Conservation (phyloP, 1,140 invertebrate species). For the Proales similis region DNA sequence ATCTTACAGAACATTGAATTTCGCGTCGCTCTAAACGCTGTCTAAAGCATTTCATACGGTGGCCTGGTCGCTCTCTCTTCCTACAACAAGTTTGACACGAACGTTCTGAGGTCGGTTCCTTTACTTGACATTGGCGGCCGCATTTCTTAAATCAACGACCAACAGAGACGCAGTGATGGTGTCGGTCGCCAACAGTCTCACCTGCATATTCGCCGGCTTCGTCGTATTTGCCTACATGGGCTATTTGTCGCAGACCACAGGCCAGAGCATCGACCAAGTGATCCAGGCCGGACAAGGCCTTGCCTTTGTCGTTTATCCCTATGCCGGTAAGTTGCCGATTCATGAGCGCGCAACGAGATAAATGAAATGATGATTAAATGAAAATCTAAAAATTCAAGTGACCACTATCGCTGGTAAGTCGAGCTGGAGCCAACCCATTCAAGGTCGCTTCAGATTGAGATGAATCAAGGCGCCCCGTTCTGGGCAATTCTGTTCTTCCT, state of each 20-base stretch:
- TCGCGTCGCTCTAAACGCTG: not conserved
- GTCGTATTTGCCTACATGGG: constrained; percentile 97
- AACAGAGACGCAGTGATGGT: constrained; percentile 29
- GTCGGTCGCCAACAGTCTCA: constrained; percentile 28
- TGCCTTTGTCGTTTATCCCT: constrained; percentile 92
- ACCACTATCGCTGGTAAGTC: no score
- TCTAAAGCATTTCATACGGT: constrained; percentile 54
- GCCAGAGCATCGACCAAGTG: constrained; percentile 79
- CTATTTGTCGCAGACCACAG: constrained; percentile 79
- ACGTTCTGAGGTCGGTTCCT: constrained; percentile 41
- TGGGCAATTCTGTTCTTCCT: constrained; percentile 35
- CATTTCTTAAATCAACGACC: constrained; percentile 61
- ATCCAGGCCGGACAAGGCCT: constrained; percentile 76
- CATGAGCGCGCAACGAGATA: no score
- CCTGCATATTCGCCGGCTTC: constrained; percentile 66
- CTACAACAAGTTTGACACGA: constrained; percentile 68
- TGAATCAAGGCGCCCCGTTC: constrained; percentile 33
- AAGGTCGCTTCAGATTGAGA: no score
- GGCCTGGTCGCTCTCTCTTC: constrained; percentile 72
- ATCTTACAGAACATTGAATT: not conserved
- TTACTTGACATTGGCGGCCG: constrained; percentile 1
- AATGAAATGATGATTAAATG: no score
- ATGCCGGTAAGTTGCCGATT: constrained; percentile 79
- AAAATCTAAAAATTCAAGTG: no score
- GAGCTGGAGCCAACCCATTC: no score